phyloP scores from a whole-genome alignment of 2,113 vertebrate species.

The Myotis davidii region DNA sequence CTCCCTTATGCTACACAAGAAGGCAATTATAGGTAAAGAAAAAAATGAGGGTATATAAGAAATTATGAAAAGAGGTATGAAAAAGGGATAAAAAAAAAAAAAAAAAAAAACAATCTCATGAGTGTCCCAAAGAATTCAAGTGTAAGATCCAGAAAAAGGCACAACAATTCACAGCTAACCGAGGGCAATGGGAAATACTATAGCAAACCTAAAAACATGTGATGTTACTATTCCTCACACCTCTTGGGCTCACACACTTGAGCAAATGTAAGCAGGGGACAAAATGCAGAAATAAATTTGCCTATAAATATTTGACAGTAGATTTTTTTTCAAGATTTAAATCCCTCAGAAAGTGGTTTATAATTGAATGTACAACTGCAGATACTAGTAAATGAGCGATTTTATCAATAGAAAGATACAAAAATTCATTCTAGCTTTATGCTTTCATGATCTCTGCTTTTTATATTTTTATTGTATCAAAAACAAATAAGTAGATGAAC shows the following conservation, averaged over 20 bases:
- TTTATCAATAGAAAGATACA: constrained; percentile 47
- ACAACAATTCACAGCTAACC: background rate
- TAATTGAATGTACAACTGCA: background rate
- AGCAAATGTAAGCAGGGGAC: constrained; percentile 18
- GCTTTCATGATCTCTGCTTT: background rate
- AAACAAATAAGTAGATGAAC: constrained; percentile 51
- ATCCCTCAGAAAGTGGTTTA: background rate
- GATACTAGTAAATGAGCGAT: background rate
- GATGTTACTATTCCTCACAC: background rate
- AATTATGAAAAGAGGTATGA: background rate
- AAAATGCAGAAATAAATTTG: constrained; percentile 4
- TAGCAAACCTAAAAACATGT: background rate
- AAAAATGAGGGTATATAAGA: constrained; percentile 7
- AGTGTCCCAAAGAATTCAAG: background rate
- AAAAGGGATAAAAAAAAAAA: background rate
- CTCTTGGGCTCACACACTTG: background rate
- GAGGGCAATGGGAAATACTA: background rate
- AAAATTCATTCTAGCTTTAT: background rate
- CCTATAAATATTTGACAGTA: background rate
- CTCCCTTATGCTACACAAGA: background rate
- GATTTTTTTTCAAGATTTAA: background rate
- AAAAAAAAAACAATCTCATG: constrained; percentile 1
- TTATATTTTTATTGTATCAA: constrained; percentile 59
- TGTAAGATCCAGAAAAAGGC: background rate
- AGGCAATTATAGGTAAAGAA: background rate